A percentile compares a stretch with the other conserved stretches of the same genome.
These are phyloP conservation scores for Aleiodes testaceus DNA, from an alignment of 2,888 invertebrate genomes.

Conservation along the genomic window DNA sequence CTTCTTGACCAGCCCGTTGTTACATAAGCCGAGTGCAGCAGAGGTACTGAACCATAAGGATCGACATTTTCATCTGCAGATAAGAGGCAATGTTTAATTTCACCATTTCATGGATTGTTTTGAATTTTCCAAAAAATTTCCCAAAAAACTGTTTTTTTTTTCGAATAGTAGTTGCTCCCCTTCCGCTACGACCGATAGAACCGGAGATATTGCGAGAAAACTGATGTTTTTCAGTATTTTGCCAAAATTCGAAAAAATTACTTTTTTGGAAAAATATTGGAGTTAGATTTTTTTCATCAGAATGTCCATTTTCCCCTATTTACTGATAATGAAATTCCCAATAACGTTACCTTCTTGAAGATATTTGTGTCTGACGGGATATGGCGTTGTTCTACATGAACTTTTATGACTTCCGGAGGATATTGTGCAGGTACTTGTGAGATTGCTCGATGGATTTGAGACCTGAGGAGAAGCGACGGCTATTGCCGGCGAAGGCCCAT, in stretches of 20 bases:
- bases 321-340: constrained; percentile 21
- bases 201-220: too few species aligned
- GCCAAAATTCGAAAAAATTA: too few species aligned
- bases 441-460: constrained; percentile 61
- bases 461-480: constrained; percentile 66
- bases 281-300: too few species aligned
- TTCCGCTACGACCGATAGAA: too few species aligned
- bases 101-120: neutral
- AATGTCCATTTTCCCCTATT: too few species aligned
- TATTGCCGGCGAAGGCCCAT: constrained; percentile 63
- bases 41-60: constrained; percentile 67
- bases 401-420: constrained; percentile 65
- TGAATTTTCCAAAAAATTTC: too few species aligned
- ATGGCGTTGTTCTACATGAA: constrained; percentile 68
- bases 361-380: constrained; percentile 69
- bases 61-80: constrained; percentile 63
- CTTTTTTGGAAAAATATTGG: too few species aligned
- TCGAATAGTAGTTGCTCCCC: too few species aligned
- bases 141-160: too few species aligned
- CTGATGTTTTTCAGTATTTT: too few species aligned
- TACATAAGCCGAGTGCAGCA: constrained; percentile 69
- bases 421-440: constrained; percentile 63
- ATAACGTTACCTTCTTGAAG: constrained; percentile 65
- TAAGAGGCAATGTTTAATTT: neutral
- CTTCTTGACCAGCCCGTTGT: constrained; percentile 69